phyloP scores from a whole-genome alignment of 2,797 vertebrate genomes.

The Chromis chromis region DNA sequence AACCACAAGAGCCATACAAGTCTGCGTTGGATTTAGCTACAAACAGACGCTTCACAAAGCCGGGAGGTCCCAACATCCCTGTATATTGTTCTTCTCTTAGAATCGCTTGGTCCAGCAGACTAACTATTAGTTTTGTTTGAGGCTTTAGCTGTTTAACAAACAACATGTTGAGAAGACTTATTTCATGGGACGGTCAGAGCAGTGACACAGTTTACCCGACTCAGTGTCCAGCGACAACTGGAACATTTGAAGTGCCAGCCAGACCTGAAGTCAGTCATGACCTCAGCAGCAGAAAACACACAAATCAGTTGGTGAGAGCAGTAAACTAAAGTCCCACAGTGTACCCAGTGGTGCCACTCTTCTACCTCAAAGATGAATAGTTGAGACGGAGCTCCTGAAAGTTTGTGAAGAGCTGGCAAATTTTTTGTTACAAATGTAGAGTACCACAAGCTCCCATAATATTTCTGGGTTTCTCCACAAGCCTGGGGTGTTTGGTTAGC shows the following conservation, averaged over 20 bases:
- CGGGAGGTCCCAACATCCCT: constrained; percentile 32
- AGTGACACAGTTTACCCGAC: not conserved
- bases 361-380: constrained; percentile 2
- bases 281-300: not conserved
- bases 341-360: not conserved
- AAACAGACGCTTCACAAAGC: constrained; percentile 39
- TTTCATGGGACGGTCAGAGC: constrained; percentile 1
- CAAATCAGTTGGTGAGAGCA: not conserved
- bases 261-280: constrained; percentile 6
- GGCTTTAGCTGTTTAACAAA: constrained; percentile 5
- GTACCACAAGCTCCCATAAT: not conserved
- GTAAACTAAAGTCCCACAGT: not conserved
- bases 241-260: not conserved
- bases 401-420: constrained; percentile 9
- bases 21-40: constrained; percentile 50
- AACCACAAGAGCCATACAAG: constrained; percentile 59
- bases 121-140: not conserved
- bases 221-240: constrained; percentile 2
- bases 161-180: not conserved
- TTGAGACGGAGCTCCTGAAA: not conserved
- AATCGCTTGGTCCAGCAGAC: not conserved
- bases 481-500: too few relatives aligned
- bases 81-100: not conserved
- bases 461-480: not conserved
- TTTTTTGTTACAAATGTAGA: not conserved